A percentile compares a stretch with the other conserved stretches of the same genome.
Evolutionary conservation across 1,140 invertebrate species (phyloP).

Genomic region (Drosophila jambulina): DNA sequence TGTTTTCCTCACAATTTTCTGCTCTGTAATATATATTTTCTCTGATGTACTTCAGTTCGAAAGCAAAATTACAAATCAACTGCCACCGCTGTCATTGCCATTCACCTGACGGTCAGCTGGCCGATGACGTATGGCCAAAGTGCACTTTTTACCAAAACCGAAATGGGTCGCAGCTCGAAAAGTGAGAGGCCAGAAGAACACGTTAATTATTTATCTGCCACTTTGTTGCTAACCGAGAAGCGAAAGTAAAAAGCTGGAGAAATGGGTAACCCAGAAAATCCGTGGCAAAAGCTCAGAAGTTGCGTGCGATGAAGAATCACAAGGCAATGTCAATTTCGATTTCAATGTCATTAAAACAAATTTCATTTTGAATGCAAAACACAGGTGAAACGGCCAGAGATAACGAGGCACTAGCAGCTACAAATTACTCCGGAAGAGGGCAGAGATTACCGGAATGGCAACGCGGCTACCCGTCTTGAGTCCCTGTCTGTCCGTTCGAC

Average conservation of each 20-base stretch:
- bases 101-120: conserved; percentile 49
- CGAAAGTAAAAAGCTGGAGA: conserved; percentile 40
- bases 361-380: conserved; percentile 64
- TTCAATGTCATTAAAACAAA: conserved; percentile 77
- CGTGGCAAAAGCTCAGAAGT: conserved; percentile 16
- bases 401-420: conserved; percentile 27
- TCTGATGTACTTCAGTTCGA: conserved; percentile 12
- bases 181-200: conserved; percentile 37
- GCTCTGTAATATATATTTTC: background rate
- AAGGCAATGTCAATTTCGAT: conserved; percentile 58
- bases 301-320: conserved; percentile 53
- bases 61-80: conserved; percentile 9
- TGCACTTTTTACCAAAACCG: conserved; percentile 24
- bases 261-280: conserved; percentile 39
- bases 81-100: conserved; percentile 45
- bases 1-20: background rate
- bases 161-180: conserved; percentile 45
- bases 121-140: conserved; percentile 30
- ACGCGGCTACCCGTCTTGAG: conserved; percentile 58
- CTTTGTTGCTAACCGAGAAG: background rate
- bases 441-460: conserved; percentile 33
- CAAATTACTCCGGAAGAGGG: conserved; percentile 47
- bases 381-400: conserved; percentile 7
- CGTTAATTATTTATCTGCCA: conserved; percentile 12
- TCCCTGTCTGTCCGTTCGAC: background rate